phyloP scores from a whole-genome alignment of 2,888 invertebrate genomes.

The Fragum fragum region DNA sequence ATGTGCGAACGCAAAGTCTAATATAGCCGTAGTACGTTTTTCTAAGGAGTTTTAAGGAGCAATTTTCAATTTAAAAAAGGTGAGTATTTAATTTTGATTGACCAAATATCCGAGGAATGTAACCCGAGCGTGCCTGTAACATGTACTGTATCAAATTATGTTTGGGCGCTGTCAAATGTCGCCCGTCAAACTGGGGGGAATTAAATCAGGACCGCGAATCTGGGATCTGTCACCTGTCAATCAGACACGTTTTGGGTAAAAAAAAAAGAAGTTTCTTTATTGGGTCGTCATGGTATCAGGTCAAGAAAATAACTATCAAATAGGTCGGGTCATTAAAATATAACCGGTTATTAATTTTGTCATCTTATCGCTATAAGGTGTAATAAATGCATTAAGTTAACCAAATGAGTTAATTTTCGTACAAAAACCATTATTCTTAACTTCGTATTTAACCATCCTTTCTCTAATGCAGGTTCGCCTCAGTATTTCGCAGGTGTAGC shows the following conservation, averaged over 20 bases:
- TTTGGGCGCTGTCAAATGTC: conserved; percentile 8
- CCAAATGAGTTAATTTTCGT: too few relatives aligned
- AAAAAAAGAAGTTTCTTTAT: not conserved
- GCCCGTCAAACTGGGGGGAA: not conserved
- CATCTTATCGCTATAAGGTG: too few relatives aligned
- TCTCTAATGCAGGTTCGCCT: too few relatives aligned
- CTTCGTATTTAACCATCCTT: too few relatives aligned
- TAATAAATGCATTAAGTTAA: too few relatives aligned
- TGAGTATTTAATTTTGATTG: not conserved
- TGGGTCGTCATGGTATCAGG: conserved; percentile 6
- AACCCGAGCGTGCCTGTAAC: conserved; percentile 2
- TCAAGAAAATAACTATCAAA: not conserved
- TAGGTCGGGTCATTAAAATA: not conserved
- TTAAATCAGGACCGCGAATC: not conserved
- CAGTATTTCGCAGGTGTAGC: too few relatives aligned
- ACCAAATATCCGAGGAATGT: conserved; percentile 14
- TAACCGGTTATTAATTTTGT: not conserved
- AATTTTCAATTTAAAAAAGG: too few relatives aligned
- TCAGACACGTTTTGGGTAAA: not conserved
- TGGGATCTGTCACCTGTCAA: not conserved
- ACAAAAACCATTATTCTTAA: too few relatives aligned
- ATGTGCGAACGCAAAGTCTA: too few relatives aligned
- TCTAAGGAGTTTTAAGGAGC: too few relatives aligned
- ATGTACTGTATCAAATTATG: conserved; percentile 19
- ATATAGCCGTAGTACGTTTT: too few relatives aligned